Conservation (phyloP, 2,113 vertebrate species). For the Eclectus roratus region DNA sequence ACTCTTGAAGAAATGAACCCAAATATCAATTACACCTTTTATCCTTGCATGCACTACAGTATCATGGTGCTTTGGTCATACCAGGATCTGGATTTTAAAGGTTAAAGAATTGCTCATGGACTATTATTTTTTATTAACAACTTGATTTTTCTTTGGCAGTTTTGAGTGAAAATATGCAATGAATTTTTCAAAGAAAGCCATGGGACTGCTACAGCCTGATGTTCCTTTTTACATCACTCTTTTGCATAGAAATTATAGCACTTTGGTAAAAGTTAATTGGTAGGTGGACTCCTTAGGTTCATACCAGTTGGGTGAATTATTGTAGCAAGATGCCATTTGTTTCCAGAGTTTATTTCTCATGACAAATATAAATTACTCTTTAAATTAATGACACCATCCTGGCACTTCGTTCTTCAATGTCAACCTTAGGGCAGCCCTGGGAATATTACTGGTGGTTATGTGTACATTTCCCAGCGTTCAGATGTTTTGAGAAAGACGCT, state of each 20-base stretch:
- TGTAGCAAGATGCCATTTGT: not conserved
- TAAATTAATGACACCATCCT: not conserved
- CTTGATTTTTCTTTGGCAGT: not conserved
- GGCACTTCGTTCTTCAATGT: not conserved
- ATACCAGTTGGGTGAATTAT: not conserved
- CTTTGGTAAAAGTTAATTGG: not conserved
- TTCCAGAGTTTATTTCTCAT: not conserved
- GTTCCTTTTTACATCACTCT: not conserved
- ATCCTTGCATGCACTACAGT: not conserved
- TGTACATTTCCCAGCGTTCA: not conserved
- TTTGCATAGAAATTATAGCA: not conserved
- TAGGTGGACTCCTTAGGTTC: not conserved
- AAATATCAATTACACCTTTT: not conserved
- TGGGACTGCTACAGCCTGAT: not conserved
- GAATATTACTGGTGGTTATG: not conserved
- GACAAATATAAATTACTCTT: not conserved
- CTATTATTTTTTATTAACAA: not conserved
- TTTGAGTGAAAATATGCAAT: not conserved
- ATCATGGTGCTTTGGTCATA: fast-evolving
- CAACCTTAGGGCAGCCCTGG: not conserved
- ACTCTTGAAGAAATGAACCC: not conserved
- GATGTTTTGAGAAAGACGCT: not conserved
- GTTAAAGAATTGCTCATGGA: not conserved
- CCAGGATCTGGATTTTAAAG: not conserved
- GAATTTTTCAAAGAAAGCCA: not conserved